Base-by-base conservation (phyloP, 1,140 invertebrate genomes). In the Gryllus bimaculatus region DNA sequence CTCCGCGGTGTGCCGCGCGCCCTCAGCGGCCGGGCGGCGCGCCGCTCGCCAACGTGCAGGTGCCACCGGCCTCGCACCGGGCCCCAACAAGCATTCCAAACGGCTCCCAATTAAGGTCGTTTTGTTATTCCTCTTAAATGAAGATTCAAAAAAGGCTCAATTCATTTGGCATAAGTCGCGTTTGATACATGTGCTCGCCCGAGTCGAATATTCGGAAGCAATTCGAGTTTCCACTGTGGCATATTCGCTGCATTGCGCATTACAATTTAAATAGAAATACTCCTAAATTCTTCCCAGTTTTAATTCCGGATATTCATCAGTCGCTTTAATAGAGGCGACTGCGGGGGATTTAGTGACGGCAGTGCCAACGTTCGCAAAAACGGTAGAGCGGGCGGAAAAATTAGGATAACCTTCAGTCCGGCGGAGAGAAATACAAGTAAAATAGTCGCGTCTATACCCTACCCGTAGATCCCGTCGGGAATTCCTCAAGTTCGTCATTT, bases 221-320 rank as follows among this genome's bases (percentile, higher is more conserved):
- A 66, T 66, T 66, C 54, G 54, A 66, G 54, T 66, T 66, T 18
- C 54, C 54, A 66, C 54, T 66, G 54, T 18, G 54, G 10, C 54
- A 66, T 66, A 13, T 66, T 66, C 54, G 54, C 54, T 66, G 54
- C 54, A 66, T 66, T 66, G 54, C 54, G 54, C 54, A 66, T 66
- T 66, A 66, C 54, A 66, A 66, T 66, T 66, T 66, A 66, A n/a
- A 66, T 66, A 7, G 7, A 66, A 66, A 3, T 3, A 66, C 54
- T 66, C 54, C 54, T 66, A 66, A 66, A 66, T 66, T 66, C 54
- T 66, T 66, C 54, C 54, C 54, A 18, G 54, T 66, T 66, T 66
- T 66, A 66, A 66, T 66, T 66, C 18, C 54, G 18, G 54, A 66
- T 66, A 66, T 66, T 66, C 54, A 66, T 66, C 54, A 66, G 54